phyloP scores from a whole-genome alignment of 2,113 vertebrate species.

The Thinocorus orbignyianus region DNA sequence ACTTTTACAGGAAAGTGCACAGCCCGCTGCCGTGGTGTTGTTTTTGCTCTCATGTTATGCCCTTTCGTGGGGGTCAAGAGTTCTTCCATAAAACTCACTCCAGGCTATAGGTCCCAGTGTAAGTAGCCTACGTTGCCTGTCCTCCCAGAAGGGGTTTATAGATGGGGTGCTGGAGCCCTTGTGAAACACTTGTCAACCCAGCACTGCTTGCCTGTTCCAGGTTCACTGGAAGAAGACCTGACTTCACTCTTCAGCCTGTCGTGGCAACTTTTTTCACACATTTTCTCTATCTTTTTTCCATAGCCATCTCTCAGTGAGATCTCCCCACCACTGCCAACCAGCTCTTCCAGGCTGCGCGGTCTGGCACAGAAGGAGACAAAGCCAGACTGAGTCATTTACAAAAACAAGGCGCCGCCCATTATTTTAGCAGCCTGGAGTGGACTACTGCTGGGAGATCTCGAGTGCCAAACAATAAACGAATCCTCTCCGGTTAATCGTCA shows the following conservation, averaged over 20 bases:
- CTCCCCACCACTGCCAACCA: not conserved
- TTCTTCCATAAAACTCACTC: slow-evolving; percentile 18
- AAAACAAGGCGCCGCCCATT: not conserved
- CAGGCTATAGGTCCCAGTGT: not conserved
- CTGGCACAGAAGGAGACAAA: slow-evolving; percentile 23
- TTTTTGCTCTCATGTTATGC: slow-evolving; percentile 25
- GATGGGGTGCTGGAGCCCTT: not conserved
- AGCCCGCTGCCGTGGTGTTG: not conserved
- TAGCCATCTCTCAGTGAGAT: not conserved
- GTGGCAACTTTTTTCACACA: not conserved
- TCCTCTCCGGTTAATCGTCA: slow-evolving; percentile 52
- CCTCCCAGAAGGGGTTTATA: not conserved
- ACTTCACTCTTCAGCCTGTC: not conserved
- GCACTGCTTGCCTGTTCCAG: not conserved
- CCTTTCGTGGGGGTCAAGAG: slow-evolving; percentile 33
- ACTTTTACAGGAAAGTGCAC: not conserved
- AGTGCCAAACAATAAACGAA: slow-evolving; percentile 37
- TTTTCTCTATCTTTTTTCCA: not conserved
- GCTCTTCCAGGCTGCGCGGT: not conserved
- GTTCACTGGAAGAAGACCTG: slow-evolving; percentile 26
- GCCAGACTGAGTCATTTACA: not conserved
- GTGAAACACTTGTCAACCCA: not conserved
- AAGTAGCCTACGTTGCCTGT: not conserved
- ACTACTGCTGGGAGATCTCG: slow-evolving; percentile 16
- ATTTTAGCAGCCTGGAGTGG: not conserved